Base-by-base conservation (phyloP, 1,140 invertebrate species). In the Cydia strobilella region DNA sequence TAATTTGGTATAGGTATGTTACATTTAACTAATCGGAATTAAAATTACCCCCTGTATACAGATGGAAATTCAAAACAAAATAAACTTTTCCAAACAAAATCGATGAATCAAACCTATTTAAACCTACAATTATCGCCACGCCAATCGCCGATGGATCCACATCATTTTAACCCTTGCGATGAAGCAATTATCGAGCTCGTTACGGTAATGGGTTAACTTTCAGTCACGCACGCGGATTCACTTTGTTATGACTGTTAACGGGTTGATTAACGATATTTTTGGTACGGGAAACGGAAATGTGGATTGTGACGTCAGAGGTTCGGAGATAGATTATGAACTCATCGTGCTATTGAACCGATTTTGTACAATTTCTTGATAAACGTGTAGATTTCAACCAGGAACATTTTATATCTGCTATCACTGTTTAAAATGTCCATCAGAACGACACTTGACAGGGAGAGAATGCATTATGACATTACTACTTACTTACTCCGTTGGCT, bases 141-240 rank as follows among this genome's bases (percentile, higher is more conserved):
- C 65, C 65, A 69, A 69, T 69, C 31, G 25, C 63, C 63, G n/a
- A 65, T 65, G 25, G 12, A 35, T 65, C 27, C 63, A 35, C 65
- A 10, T 48, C 45, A 48, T 25, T 63, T 69, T 69, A 69, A 69
- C 65, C 65, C 65, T 69, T 69, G 65, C 65, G 65, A 69, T 69
- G 65, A 35, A 69, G 65, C 65, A 69, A 69, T 69, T 69, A 69
- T 69, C 65, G 65, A 35, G 7, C 31, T 69, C 65, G 65, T 69
- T 69, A 69, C 65, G n/a, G n/a, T 69, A 69, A 69, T 69, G 65
- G 65, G 65, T 69, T 69, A 69, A 69, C 65, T 69, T 69, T 69
- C 27, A 6, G 65, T 69, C 65, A 69, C 65, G 65, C 65, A 69
- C 65, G 27, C 31, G 65, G 65, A 69, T 35, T 69, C 65, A 69